Percentiles rank a stretch among this genome's conserved stretches.
These are phyloP conservation scores for Hydra vulgaris DNA, from an alignment of 30 jellyfish, hydroid and myxozoan species.

Conservation along the genomic window DNA sequence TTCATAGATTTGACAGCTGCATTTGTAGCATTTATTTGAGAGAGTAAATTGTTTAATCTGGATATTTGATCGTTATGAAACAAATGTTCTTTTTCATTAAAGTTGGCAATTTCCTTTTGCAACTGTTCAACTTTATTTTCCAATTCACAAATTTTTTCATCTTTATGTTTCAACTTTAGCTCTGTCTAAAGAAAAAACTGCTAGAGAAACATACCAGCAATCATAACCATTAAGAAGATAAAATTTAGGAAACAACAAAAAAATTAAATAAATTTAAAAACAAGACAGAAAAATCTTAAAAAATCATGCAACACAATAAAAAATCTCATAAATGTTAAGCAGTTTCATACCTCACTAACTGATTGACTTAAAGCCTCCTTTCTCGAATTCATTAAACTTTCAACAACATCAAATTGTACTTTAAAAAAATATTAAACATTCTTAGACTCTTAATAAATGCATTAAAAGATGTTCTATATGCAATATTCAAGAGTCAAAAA, in stretches of 20 bases:
- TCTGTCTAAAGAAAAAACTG: slow-evolving; percentile 14
- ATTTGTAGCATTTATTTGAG: not conserved
- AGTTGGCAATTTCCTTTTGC: not conserved
- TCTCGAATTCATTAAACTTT: not conserved
- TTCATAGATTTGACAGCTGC: not conserved
- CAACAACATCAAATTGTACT: not conserved
- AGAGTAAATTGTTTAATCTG: not conserved
- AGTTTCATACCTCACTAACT: not conserved
- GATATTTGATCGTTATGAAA: not conserved
- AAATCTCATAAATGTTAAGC: not conserved
- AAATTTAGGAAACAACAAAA: not conserved
- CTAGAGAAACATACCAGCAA: not conserved
- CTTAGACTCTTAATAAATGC: no score
- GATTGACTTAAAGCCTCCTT: not conserved
- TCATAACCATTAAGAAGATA: not conserved
- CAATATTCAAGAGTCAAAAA: no score
- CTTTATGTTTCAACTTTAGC: not conserved
- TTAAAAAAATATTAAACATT: no score
- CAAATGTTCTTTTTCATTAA: slow-evolving; percentile 9
- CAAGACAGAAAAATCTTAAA: not conserved
- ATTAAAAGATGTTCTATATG: no score
- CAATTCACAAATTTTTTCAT: slow-evolving; percentile 2
- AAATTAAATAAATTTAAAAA: not conserved
- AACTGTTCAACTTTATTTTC: not conserved
- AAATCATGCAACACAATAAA: no score